These are phyloP conservation scores for Nymphalis c-album DNA, from an alignment of 2,888 invertebrate species.

Conservation along the genomic window DNA sequence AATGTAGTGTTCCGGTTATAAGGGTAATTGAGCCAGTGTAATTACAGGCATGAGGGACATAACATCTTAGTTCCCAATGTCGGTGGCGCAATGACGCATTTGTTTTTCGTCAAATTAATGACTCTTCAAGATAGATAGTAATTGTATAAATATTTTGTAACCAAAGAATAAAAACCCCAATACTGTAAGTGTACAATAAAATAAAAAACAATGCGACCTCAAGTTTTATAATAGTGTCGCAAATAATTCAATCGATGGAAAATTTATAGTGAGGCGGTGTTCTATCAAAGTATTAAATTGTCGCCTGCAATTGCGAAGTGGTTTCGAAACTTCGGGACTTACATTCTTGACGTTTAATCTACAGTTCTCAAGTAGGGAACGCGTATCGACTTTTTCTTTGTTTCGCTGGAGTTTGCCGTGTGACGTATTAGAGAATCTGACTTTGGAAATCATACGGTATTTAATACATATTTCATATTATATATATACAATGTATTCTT, in stretches of 20 bases:
- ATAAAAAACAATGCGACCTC: not conserved
- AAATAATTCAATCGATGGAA: conserved; percentile 5
- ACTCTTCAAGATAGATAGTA: no score
- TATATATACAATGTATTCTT: no score
- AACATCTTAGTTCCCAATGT: no score
- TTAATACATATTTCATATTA: no score
- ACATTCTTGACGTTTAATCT: conserved; percentile 20
- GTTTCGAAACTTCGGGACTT: conserved; percentile 8
- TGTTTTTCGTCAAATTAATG: no score
- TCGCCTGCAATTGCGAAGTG: conserved; percentile 11
- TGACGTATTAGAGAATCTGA: not conserved
- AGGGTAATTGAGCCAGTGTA: no score
- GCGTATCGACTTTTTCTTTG: conserved; percentile 9
- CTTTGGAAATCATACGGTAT: not conserved
- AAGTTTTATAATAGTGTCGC: not conserved
- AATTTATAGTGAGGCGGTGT: not conserved
- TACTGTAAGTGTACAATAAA: not conserved
- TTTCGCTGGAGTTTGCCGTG: conserved; percentile 1
- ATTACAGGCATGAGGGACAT: no score
- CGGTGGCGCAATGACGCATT: no score
- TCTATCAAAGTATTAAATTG: conserved; percentile 15
- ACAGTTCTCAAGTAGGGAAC: conserved; percentile 11
- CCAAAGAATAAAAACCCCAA: no score
- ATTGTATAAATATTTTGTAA: no score
- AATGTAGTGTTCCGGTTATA: no score